These are phyloP conservation scores for Leptestheria dahalacensis DNA, from an alignment of 1,140 invertebrate genomes.

Conservation along the genomic window DNA sequence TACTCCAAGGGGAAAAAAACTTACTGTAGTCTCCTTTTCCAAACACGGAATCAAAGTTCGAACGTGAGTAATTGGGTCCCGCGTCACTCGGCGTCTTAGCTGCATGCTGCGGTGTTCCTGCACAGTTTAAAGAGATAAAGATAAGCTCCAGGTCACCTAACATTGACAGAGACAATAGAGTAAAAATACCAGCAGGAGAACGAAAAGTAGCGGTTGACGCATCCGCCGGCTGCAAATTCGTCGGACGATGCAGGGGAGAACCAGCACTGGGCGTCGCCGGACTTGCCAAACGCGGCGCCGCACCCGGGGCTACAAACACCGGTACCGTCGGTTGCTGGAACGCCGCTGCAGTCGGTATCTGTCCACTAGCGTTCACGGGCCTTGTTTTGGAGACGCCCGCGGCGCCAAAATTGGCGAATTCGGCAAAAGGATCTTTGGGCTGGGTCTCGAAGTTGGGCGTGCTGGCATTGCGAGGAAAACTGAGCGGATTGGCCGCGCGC, in stretches of 20 bases:
- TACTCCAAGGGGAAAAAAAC: no score
- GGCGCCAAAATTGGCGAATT: slow-evolving; percentile 31
- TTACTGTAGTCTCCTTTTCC: slow-evolving; percentile 12
- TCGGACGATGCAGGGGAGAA: background rate
- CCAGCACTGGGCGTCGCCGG: background rate
- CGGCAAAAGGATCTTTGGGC: slow-evolving; percentile 37
- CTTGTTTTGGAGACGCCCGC: no score
- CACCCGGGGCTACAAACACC: background rate
- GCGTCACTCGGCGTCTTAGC: slow-evolving; percentile 11
- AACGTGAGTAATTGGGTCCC: slow-evolving; percentile 10
- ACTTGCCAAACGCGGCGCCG: background rate
- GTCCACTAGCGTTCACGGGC: no score
- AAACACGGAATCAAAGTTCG: slow-evolving; percentile 14
- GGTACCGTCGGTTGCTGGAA: no score
- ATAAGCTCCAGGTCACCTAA: no score
- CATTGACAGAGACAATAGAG: background rate
- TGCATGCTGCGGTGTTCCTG: background rate
- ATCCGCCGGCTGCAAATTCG: background rate
- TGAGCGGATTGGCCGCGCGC: background rate
- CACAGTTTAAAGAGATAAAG: no score
- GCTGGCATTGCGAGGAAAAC: slow-evolving; percentile 38
- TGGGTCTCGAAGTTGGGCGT: slow-evolving; percentile 39
- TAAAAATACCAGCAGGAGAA: background rate
- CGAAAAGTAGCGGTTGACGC: background rate
- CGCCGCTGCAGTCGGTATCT: no score